phyloP scores from a whole-genome alignment of 2,113 vertebrate genomes.

The Bos indicus region DNA sequence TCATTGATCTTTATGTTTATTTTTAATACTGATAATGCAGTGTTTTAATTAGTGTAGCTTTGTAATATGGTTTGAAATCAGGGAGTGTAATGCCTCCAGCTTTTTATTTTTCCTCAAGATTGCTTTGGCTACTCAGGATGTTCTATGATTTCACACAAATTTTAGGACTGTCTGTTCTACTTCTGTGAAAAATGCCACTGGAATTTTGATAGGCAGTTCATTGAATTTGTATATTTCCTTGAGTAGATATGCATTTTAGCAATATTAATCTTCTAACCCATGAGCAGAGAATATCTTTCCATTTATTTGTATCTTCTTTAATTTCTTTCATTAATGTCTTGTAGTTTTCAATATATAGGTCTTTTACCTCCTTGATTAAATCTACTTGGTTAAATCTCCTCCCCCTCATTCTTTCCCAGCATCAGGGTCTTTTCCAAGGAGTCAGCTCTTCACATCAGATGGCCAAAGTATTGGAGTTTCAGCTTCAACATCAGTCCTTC shows the following conservation, averaged over 20 bases:
- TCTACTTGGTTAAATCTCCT: background rate
- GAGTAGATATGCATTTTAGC: background rate
- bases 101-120: background rate
- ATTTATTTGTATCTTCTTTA: background rate
- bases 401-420: background rate
- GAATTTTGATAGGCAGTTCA: background rate
- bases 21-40: background rate
- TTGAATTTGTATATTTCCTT: background rate
- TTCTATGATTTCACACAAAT: background rate
- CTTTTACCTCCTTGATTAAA: background rate
- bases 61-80: background rate
- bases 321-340: background rate
- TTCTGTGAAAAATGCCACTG: background rate
- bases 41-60: background rate
- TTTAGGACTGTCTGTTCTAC: background rate
- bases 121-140: background rate
- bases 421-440: background rate
- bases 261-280: background rate
- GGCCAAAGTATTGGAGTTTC: background rate
- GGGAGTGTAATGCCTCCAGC: background rate
- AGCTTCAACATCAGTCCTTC: background rate
- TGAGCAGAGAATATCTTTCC: background rate
- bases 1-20: background rate
- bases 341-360: background rate
- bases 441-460: background rate